A percentile compares a stretch with the other conserved stretches of the same genome.
Conservation (phyloP, 2,888 invertebrate genomes). For the Eupithecia pulchellata region DNA sequence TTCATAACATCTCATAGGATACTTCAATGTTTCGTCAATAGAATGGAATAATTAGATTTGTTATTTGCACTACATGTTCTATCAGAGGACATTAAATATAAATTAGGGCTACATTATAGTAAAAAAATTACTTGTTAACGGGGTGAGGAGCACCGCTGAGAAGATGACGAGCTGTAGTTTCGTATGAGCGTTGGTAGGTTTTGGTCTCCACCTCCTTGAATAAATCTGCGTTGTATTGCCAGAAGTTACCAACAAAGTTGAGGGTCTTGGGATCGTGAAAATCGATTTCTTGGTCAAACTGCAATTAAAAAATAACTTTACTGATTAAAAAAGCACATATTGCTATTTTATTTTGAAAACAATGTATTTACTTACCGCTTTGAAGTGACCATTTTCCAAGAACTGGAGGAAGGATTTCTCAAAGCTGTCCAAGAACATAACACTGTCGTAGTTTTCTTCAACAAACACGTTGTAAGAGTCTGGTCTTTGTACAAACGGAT, state of each 20-base stretch:
- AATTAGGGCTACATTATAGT: not conserved
- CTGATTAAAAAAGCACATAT: not conserved
- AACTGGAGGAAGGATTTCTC: conserved; percentile 83
- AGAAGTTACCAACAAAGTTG: conserved; percentile 83
- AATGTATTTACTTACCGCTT: conserved; percentile 74
- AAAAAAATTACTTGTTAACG: conserved; percentile 57
- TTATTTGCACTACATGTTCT: not conserved
- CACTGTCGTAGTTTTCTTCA: conserved; percentile 77
- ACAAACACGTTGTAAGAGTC: conserved; percentile 85
- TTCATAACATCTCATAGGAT: not conserved
- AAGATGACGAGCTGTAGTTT: conserved; percentile 82
- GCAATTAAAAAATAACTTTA: conserved; percentile 42
- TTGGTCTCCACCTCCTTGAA: conserved; percentile 62
- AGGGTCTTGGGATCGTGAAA: conserved; percentile 74
- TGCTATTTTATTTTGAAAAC: not conserved
- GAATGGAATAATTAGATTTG: not conserved
- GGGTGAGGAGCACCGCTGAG: conserved; percentile 64
- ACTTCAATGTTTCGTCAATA: not conserved
- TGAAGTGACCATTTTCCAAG: conserved; percentile 83
- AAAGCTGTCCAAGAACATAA: conserved; percentile 86
- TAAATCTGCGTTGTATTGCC: conserved; percentile 84
- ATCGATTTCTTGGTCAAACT: conserved; percentile 70
- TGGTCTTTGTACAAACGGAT: conserved; percentile 85
- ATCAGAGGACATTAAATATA: not conserved
- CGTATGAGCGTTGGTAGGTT: conserved; percentile 83